Conservation (phyloP, 2,113 vertebrate species). For the Leiothrix lutea region DNA sequence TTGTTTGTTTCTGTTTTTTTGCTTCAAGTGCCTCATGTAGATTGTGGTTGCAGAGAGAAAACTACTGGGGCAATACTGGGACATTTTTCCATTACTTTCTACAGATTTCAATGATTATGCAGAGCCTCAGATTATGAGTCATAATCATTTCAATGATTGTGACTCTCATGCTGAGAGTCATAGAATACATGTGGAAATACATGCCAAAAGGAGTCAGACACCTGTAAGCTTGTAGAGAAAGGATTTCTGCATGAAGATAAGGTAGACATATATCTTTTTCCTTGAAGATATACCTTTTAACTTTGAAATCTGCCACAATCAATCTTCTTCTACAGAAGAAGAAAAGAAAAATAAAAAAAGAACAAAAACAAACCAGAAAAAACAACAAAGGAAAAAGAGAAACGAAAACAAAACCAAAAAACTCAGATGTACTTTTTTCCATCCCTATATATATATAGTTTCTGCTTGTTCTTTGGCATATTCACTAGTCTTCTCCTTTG, state of each 20-base stretch:
- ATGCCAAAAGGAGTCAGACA: neutral
- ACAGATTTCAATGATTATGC: neutral
- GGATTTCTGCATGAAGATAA: neutral
- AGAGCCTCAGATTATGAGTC: neutral
- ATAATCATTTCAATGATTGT: too few species aligned
- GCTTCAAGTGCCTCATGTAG: neutral
- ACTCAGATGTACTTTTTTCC: neutral
- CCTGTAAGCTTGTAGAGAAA: neutral
- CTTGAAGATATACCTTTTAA: neutral
- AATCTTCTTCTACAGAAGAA: neutral
- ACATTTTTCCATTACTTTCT: neutral
- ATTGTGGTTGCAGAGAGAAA: neutral
- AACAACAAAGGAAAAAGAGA: neutral
- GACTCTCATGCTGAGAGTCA: neutral
- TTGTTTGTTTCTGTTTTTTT: neutral
- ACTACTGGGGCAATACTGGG: neutral
- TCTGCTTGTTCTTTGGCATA: neutral
- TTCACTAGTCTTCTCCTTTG: neutral
- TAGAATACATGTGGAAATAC: neutral
- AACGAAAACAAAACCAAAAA: rapidly evolving
- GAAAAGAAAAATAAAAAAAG: neutral
- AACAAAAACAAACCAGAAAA: neutral
- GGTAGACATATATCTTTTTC: neutral
- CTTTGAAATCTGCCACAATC: neutral
- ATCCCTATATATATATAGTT: neutral